phyloP scores from a whole-genome alignment of 2,113 vertebrate species.

The Siphamia tubifer region DNA sequence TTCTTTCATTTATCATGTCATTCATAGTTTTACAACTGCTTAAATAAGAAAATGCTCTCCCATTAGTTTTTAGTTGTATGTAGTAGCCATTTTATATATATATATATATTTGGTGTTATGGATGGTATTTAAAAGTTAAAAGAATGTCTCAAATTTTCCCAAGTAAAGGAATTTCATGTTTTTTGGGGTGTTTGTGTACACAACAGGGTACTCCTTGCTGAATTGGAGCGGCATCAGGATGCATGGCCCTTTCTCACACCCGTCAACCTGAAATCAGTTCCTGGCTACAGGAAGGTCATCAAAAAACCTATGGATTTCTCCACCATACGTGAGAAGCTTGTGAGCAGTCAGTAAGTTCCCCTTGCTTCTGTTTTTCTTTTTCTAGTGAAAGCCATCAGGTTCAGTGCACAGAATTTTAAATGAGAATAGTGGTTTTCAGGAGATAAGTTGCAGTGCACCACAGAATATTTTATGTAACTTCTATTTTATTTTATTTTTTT shows the following conservation, averaged over 20 bases:
- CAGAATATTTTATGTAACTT: background rate
- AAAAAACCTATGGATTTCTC: slow-evolving; percentile 99
- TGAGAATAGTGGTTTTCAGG: background rate
- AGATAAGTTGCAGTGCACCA: background rate
- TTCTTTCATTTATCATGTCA: background rate
- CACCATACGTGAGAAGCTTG: slow-evolving; percentile 97
- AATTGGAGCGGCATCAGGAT: slow-evolving; percentile 97
- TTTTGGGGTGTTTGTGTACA: slow-evolving; percentile 20
- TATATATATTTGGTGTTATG: too few relatives aligned
- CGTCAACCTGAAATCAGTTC: slow-evolving; percentile 97
- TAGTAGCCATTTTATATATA: too few relatives aligned
- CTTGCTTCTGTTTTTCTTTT: background rate
- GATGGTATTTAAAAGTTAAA: too few relatives aligned
- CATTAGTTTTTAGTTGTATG: too few relatives aligned
- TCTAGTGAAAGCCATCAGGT: background rate
- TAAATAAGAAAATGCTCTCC: too few relatives aligned
- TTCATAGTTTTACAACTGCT: background rate
- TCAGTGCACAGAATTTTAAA: background rate
- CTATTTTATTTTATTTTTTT: too few relatives aligned
- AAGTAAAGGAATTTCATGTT: background rate
- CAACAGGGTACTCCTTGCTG: slow-evolving; percentile 90
- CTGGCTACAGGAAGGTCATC: slow-evolving; percentile 98
- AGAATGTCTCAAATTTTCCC: too few relatives aligned
- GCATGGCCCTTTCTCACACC: slow-evolving; percentile 98
- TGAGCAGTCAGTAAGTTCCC: slow-evolving; percentile 94